Evolutionary conservation across 2,888 invertebrate genomes (phyloP).

Genomic region (Deilephila elpenor): DNA sequence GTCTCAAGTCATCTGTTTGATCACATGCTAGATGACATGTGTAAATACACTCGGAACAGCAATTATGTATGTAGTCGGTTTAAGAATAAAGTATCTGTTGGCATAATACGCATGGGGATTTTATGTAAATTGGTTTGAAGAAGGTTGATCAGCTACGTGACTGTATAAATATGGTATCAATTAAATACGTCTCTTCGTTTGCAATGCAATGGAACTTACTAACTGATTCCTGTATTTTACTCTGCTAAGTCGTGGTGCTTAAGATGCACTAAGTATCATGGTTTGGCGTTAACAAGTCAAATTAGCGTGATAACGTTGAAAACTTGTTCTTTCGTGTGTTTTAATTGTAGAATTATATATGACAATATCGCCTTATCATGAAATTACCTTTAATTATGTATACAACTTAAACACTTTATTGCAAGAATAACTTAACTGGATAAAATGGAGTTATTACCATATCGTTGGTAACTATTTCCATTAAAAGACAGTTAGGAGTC

Average conservation of each 20-base stretch:
- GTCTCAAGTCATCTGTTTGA: slow-evolving; percentile 55
- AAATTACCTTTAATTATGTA: not conserved
- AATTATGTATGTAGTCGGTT: slow-evolving; percentile 39
- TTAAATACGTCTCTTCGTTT: slow-evolving; percentile 48
- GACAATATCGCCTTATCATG: not conserved
- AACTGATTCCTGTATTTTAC: slow-evolving; percentile 34
- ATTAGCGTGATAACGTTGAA: no score
- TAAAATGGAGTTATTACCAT: slow-evolving; percentile 4
- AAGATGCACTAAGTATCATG: no score
- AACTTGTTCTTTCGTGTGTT: no score
- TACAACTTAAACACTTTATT: not conserved
- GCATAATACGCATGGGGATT: slow-evolving; percentile 49
- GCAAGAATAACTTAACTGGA: not conserved
- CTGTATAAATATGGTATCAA: slow-evolving; percentile 62
- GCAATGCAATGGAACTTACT: slow-evolving; percentile 44
- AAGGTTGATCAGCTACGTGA: slow-evolving; percentile 63
- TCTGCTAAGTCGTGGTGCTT: not conserved
- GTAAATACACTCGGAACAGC: slow-evolving; percentile 40
- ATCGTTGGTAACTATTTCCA: not conserved
- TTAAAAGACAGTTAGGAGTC: slow-evolving; percentile 7
- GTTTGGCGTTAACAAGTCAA: no score
- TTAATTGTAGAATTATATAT: no score
- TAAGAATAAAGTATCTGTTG: slow-evolving; percentile 39
- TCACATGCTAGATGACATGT: slow-evolving; percentile 44
- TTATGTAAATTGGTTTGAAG: slow-evolving; percentile 61